These are phyloP conservation scores for Notoglanidium macrostoma DNA, from an alignment of 2,797 vertebrate species.

Conservation along the genomic window DNA sequence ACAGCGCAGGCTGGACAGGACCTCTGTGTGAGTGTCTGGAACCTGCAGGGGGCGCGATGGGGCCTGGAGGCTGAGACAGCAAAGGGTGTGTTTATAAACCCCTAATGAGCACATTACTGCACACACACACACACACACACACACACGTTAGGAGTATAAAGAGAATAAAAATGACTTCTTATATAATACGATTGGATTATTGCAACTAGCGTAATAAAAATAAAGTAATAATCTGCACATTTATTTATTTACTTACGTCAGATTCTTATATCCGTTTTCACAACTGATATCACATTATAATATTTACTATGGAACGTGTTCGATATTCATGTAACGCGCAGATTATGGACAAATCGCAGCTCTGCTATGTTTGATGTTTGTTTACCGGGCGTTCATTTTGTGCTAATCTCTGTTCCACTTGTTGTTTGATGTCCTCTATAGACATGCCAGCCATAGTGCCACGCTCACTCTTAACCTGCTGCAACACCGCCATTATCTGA, in stretches of 20 bases:
- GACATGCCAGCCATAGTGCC: conserved; percentile 90
- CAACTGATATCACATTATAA: too few relatives aligned
- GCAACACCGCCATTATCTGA: conserved; percentile 84
- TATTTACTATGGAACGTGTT: background rate
- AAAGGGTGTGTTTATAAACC: conserved; percentile 34
- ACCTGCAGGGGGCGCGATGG: conserved; percentile 68
- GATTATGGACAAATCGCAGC: background rate
- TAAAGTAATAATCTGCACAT: too few relatives aligned
- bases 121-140: background rate
- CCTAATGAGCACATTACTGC: background rate
- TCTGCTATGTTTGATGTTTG: background rate
- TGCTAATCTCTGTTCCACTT: conserved; percentile 76
- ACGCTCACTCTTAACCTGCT: conserved; percentile 89
- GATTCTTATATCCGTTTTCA: background rate
- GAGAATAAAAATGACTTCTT: background rate
- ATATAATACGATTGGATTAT: background rate
- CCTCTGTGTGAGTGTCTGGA: conserved; percentile 63
- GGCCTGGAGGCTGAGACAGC: conserved; percentile 70
- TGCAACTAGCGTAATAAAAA: background rate
- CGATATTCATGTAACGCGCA: background rate
- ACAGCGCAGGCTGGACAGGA: conserved; percentile 62
- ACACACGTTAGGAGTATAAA: background rate
- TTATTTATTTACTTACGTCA: too few relatives aligned
- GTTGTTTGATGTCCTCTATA: conserved; percentile 84
- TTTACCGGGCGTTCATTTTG: conserved; percentile 64